A percentile compares a stretch with the other conserved stretches of the same genome.
Evolutionary conservation across 2,888 invertebrate genomes (phyloP).

Genomic region (Polymixis flavicincta): DNA sequence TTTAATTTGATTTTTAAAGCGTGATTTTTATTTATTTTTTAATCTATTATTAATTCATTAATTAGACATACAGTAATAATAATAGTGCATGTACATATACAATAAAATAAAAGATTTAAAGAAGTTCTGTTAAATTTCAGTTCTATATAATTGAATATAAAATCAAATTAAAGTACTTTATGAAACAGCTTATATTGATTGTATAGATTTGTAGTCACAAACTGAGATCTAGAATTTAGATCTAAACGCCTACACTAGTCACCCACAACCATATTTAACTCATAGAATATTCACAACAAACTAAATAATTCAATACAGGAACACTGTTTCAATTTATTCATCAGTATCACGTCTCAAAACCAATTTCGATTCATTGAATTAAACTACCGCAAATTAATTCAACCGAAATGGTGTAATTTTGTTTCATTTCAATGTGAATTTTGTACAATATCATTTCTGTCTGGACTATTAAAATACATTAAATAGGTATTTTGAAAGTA

Average conservation of each 20-base stretch:
- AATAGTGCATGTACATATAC: no score
- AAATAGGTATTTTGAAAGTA: conserved; percentile 21
- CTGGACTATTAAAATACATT: conserved; percentile 14
- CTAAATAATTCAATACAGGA: conserved; percentile 21
- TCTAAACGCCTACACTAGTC: no score
- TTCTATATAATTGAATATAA: no score
- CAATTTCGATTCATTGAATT: conserved; percentile 62
- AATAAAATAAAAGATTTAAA: no score
- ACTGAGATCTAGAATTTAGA: neutral
- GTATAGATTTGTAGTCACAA: neutral
- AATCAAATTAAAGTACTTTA: no score
- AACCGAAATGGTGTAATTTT: conserved; percentile 57
- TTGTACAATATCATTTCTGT: conserved; percentile 47
- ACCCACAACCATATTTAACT: neutral
- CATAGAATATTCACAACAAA: conserved; percentile 19
- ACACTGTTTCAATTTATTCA: conserved; percentile 44
- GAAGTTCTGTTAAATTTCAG: no score
- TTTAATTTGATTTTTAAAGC: no score
- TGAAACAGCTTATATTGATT: no score
- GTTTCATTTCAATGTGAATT: conserved; percentile 53
- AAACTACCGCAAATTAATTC: conserved; percentile 61
- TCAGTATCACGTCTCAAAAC: conserved; percentile 58
- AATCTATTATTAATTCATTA: no score
- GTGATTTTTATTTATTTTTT: no score
- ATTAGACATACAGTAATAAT: no score